These are phyloP conservation scores for Nasonia giraulti DNA, from an alignment of 1,140 invertebrate genomes.

Conservation along the genomic window DNA sequence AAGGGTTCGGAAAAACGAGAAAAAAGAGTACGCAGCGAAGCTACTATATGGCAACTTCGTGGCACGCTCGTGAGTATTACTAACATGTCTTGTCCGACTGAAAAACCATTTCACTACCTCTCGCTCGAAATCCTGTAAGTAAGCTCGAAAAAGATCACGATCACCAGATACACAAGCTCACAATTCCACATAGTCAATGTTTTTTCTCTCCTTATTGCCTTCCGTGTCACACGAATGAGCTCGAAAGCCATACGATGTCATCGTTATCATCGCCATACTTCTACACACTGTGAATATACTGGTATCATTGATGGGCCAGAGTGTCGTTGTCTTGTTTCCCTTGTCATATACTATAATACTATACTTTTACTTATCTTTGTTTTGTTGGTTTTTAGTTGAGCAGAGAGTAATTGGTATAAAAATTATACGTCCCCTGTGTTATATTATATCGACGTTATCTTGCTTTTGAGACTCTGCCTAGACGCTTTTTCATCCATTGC, in stretches of 20 bases:
- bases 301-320: slow-evolving; percentile 11
- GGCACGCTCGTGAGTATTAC: slow-evolving; percentile 19
- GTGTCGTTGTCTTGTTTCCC: slow-evolving; percentile 43
- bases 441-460: slow-evolving; percentile 31
- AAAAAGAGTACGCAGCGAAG: slow-evolving; percentile 6
- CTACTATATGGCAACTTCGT: not conserved
- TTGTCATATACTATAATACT: not conserved
- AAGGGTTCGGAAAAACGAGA: not conserved
- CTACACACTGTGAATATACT: not conserved
- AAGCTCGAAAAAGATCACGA: not conserved
- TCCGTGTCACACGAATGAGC: not conserved
- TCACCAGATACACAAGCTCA: not conserved
- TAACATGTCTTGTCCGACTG: not conserved
- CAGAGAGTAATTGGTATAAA: not conserved
- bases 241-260: not conserved
- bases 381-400: slow-evolving; percentile 19
- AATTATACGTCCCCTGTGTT: not conserved
- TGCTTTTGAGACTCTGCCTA: slow-evolving; percentile 48
- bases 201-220: not conserved
- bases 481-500: slow-evolving; percentile 53
- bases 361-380: not conserved
- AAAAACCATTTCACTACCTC: not conserved
- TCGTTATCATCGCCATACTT: not conserved
- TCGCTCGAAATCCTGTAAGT: slow-evolving; percentile 8
- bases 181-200: not conserved